Base-by-base conservation (phyloP, 2,113 vertebrate genomes). In the Sisor rabdophorus region DNA sequence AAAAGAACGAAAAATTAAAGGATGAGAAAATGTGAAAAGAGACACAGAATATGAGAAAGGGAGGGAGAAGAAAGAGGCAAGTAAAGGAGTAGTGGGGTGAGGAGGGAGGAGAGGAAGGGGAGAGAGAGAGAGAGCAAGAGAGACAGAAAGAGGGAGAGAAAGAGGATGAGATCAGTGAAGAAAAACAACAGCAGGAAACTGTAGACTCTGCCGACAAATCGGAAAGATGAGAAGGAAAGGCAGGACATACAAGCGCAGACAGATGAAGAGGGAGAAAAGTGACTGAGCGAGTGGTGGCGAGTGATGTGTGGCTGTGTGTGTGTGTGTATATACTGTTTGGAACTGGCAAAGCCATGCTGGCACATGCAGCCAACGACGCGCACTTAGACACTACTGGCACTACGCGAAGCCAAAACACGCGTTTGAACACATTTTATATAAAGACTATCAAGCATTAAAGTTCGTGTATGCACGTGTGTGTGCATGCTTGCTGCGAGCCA, bases 231-330 rank as follows among this genome's bases (percentile, higher is more conserved):
- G 82, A 82, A 32, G 77, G 59, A 71, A 81, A 82, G 78, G 83
- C 75, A 40, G 80, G 83, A 80, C 76, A 73, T 24, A 63, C 71
- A 24, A 80, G 79, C 52, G 55, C 77, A 80, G 78, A 80, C 55
- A 28, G 72, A 81, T 16, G 84, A 86, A 86, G 83, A 44, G 82
- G 76, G 30, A 64, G 75, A 74, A 75, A 56, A 54, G 64, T 74
- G 68, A 61, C 64, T 15, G 12, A 67, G 26, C 52, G 24, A 55
- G 71, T 55, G 84, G 71, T 50, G 50, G 71, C 79, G 28, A 78
- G 63, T 28, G 75, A 64, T 17, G 32, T 54, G 73, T 58, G 65
- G 32, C 8, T 32, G 81, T 67, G 47, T 44, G 56, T 40, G 72
- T 63, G 60, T 67, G 78, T 61, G 47, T 56, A 40, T 65, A 77